These are phyloP conservation scores for Trissonchulus sp. DNA, from an alignment of 2,888 invertebrate genomes.

Conservation along the genomic window DNA sequence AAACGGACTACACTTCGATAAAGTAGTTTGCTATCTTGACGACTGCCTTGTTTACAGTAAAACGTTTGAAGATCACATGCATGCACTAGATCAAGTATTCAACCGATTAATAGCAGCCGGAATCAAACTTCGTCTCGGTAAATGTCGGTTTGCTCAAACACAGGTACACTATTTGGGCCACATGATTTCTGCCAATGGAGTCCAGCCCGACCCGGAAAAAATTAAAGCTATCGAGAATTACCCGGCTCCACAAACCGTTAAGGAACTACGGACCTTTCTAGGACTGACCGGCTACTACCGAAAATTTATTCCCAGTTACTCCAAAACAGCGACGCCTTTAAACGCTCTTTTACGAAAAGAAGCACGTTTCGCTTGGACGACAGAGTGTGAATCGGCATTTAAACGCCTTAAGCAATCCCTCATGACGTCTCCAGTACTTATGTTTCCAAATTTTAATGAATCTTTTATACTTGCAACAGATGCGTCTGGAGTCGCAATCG, in stretches of 20 bases:
- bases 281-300: conserved; percentile 16
- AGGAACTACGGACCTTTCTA: not conserved
- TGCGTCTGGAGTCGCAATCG: conserved; percentile 7
- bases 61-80: not conserved
- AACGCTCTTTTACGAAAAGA: not conserved
- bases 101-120: not conserved
- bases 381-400: not conserved
- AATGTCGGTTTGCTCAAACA: not conserved
- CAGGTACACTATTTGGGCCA: not conserved
- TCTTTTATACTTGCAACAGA: not conserved
- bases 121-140: not conserved
- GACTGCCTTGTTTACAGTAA: not conserved
- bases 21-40: not conserved
- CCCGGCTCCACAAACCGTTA: not conserved
- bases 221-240: not conserved
- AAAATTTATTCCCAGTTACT: not conserved
- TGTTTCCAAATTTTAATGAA: not conserved
- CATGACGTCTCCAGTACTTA: not conserved
- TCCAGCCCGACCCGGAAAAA: not conserved
- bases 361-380: not conserved
- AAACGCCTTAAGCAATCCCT: not conserved
- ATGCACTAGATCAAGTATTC: not conserved
- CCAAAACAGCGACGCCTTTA: not conserved
- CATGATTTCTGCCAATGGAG: not conserved
- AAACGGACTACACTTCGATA: not conserved